These are phyloP conservation scores for Thereuonema tuberculata DNA, from an alignment of 1,140 invertebrate species.

Conservation along the genomic window DNA sequence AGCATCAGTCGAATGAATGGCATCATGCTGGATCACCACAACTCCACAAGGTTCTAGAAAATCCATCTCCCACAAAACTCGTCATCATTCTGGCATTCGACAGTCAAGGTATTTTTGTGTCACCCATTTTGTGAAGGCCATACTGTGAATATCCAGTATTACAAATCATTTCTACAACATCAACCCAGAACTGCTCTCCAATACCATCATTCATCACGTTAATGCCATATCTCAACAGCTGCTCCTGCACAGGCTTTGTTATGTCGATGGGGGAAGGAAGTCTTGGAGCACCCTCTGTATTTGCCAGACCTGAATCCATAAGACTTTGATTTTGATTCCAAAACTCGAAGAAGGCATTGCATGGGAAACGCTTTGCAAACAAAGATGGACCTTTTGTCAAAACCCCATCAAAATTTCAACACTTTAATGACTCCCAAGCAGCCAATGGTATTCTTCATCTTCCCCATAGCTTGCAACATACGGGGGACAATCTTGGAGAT, in stretches of 20 bases:
- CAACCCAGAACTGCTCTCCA: background rate
- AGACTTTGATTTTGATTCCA: background rate
- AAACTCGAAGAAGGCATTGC: background rate
- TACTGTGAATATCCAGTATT: background rate
- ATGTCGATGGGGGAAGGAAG: background rate
- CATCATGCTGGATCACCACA: background rate
- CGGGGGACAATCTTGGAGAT: too few relatives aligned
- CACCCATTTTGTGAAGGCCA: background rate
- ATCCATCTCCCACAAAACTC: background rate
- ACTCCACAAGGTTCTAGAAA: background rate
- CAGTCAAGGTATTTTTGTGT: background rate
- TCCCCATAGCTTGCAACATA: too few relatives aligned
- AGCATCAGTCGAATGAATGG: constrained; percentile 3
- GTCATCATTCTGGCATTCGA: background rate
- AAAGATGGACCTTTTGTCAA: too few relatives aligned
- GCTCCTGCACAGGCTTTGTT: background rate
- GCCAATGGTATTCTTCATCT: too few relatives aligned
- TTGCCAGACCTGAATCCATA: background rate
- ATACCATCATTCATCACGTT: background rate
- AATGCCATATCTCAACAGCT: background rate
- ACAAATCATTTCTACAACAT: background rate
- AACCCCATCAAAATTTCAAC: too few relatives aligned
- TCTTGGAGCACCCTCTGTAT: background rate
- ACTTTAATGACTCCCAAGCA: too few relatives aligned
- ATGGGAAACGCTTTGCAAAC: background rate